These are phyloP conservation scores for Norana najaformis DNA, from an alignment of 2,888 invertebrate species.

Conservation along the genomic window DNA sequence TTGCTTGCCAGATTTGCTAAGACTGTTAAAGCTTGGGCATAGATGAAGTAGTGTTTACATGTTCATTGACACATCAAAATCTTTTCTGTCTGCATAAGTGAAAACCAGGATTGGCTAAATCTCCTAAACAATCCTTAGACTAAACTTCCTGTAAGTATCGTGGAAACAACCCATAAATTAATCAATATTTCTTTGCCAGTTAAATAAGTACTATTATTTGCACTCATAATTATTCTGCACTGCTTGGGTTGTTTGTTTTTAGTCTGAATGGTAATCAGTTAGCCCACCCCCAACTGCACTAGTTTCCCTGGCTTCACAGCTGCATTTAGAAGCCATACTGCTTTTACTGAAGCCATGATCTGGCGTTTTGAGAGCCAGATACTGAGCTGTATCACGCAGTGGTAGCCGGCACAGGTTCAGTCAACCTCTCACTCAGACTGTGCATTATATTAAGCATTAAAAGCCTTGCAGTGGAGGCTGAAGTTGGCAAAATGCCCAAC, in stretches of 20 bases:
- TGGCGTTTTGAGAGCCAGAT: too few relatives aligned
- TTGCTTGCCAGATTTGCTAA: neutral
- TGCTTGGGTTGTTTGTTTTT: neutral
- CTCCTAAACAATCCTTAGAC: neutral
- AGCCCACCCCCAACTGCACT: neutral
- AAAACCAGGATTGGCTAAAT: neutral
- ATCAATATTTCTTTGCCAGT: neutral
- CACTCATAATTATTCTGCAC: neutral
- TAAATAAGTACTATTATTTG: neutral
- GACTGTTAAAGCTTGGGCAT: neutral
- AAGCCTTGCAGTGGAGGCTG: neutral
- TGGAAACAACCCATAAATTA: neutral
- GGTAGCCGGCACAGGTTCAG: neutral
- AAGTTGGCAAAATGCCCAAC: slow-evolving; percentile 13
- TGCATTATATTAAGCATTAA: neutral
- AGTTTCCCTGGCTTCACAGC: neutral
- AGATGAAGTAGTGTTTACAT: neutral
- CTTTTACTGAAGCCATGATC: neutral
- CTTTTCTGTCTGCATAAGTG: neutral
- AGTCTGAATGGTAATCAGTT: neutral
- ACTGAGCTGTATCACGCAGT: neutral
- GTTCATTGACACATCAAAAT: neutral
- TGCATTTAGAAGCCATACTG: neutral
- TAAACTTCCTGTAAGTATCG: neutral
- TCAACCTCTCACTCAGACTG: neutral